Conservation (phyloP, 2,797 vertebrate genomes). For the Tapirus indicus region DNA sequence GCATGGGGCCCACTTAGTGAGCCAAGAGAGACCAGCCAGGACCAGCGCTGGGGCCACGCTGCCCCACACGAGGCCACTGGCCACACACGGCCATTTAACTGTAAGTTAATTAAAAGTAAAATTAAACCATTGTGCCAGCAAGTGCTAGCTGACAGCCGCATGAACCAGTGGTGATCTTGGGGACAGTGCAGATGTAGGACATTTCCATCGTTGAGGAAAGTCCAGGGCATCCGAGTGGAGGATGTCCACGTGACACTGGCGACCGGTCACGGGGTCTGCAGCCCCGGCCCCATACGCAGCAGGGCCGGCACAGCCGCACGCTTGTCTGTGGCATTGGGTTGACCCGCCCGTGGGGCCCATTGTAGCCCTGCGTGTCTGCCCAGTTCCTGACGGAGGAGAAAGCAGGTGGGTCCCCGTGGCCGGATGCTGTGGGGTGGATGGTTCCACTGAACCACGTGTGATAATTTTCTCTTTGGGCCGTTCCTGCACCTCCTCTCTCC, state of each 20-base stretch:
- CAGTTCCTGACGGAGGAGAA: not conserved
- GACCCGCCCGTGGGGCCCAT: rapidly evolving
- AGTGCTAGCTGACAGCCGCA: not conserved
- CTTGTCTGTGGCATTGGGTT: too few species aligned
- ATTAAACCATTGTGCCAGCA: too few species aligned
- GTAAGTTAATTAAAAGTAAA: not conserved
- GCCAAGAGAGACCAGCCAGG: not conserved
- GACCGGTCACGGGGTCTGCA: too few species aligned
- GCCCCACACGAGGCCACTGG: not conserved
- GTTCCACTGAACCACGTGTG: not conserved
- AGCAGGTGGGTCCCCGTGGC: not conserved
- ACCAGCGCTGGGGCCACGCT: not conserved
- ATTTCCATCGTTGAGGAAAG: rapidly evolving
- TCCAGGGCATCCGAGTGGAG: too few species aligned
- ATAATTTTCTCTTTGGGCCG: not conserved
- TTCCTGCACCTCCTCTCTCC: not conserved
- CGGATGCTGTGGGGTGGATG: not conserved
- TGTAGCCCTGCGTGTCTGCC: not conserved
- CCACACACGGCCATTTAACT: not conserved
- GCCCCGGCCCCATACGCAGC: rapidly evolving
- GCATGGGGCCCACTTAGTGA: not conserved
- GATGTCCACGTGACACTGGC: too few species aligned
- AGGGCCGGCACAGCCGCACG: rapidly evolving
- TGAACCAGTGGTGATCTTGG: not conserved
- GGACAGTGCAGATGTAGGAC: rapidly evolving